Evolutionary conservation across 2,113 vertebrate species (phyloP).

Genomic region (Pollimyrus isidori): DNA sequence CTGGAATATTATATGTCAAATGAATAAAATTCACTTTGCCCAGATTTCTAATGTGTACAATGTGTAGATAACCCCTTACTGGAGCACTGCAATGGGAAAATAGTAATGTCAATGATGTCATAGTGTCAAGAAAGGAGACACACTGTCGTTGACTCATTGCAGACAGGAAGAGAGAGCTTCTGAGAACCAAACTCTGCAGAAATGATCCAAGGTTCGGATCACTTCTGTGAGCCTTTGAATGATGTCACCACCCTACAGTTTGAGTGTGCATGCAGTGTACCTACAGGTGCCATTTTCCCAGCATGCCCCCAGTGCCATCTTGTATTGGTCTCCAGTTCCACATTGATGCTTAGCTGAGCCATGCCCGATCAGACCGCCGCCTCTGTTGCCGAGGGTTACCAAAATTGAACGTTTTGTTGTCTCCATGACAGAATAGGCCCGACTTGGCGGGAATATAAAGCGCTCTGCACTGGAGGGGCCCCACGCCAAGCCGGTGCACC

Average conservation of each 20-base stretch:
- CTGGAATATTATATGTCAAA: neutral
- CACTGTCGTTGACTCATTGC: neutral
- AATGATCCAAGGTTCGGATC: neutral
- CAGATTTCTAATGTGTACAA: neutral
- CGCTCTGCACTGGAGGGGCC: neutral
- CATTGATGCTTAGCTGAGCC: neutral
- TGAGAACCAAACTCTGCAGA: neutral
- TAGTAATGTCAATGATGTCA: slow-evolving; percentile 42
- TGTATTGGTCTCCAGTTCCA: neutral
- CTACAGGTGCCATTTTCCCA: neutral
- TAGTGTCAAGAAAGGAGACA: slow-evolving; percentile 6
- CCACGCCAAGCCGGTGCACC: slow-evolving; percentile 4
- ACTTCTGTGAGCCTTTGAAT: neutral
- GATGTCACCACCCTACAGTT: neutral
- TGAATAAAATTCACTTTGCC: neutral
- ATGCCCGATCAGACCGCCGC: neutral
- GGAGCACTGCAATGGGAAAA: slow-evolving; percentile 33
- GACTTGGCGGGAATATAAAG: slow-evolving; percentile 11
- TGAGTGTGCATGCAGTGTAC: neutral
- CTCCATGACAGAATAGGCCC: neutral
- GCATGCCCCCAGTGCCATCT: neutral
- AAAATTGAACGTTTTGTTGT: neutral
- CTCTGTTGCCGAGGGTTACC: slow-evolving; percentile 10
- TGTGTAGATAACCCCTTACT: neutral
- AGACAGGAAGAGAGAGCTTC: neutral